A percentile compares a stretch with the other conserved stretches of the same genome.
Conservation (phyloP, 2,888 invertebrate genomes). For the Hydrotaea diabolus region DNA sequence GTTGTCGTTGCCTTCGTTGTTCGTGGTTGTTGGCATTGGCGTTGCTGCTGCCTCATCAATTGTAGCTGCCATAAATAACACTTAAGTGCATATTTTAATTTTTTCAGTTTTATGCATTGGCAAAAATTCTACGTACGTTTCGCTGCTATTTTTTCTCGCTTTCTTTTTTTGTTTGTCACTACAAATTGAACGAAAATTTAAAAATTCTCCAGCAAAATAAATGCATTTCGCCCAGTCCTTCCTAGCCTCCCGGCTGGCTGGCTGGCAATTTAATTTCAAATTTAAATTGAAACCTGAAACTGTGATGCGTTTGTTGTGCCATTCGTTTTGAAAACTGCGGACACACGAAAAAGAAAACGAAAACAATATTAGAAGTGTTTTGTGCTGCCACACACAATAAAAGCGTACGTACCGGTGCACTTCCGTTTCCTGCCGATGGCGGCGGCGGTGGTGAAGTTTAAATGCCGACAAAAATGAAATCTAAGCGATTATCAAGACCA, state of each 20-base stretch:
- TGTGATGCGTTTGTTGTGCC: too few species aligned
- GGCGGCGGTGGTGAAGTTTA: constrained; percentile 40
- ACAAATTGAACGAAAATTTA: neutral
- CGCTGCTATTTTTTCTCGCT: too few species aligned
- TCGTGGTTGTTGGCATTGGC: neutral
- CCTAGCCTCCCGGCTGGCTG: neutral
- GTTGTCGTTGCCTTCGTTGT: neutral
- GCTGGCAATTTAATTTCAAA: neutral
- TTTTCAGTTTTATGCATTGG: constrained; percentile 37
- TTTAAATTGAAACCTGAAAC: constrained; percentile 25
- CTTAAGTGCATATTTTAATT: constrained; percentile 55
- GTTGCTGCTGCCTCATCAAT: neutral
- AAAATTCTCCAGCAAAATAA: neutral
- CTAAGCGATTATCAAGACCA: constrained; percentile 61
- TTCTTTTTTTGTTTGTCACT: neutral
- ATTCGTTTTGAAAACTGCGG: neutral
- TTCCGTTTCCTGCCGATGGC: constrained; percentile 50
- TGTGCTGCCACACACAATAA: constrained; percentile 18
- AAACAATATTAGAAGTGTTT: constrained; percentile 42
- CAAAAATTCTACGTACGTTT: neutral
- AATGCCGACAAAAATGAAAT: constrained; percentile 59
- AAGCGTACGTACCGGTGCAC: constrained; percentile 40
- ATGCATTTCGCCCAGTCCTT: neutral
- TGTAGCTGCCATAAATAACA: constrained; percentile 47
- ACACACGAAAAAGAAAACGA: constrained; percentile 12